Base-by-base conservation (phyloP, 2,797 vertebrate species). In the Lophius americanus region DNA sequence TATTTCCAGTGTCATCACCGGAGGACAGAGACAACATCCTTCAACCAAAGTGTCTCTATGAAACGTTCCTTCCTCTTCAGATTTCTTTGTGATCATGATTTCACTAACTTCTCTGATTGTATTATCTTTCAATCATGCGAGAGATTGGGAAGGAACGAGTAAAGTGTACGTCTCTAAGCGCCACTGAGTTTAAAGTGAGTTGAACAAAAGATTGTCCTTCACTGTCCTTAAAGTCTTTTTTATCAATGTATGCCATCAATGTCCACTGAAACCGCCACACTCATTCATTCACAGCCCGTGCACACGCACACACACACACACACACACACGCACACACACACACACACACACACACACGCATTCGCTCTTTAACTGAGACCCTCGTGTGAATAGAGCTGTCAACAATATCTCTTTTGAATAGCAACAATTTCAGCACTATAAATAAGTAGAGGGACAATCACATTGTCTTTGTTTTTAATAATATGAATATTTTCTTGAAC, bases 261-360 rank as follows among this genome's bases (percentile, higher is more conserved):
- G 23, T 64, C 49, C 36, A 64, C 14, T 2, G 7, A 73, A 67
- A 77, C 64, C 75, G 37, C 58, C 60, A 66, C 85, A 84, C 65
- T 76, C 85, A 78, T 78, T 81, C 70, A 75, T 36, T 60, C 70
- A 59, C 39, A 3, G 9, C 12, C 12, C 39, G 32, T 37, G 48
- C 37, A 13, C 60, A n/a, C n/a, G 10, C 11, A 38, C 39, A 43
- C 49, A 43, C 50, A 43, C 3, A 49, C 36, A 49, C 54, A 41
- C 23, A 69, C 36, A 59, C 66, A 60, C 13, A 68, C 56, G 37
- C 60, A n/a, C n/a, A n/a, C n/a, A n/a, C 37, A 13, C 60, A 23
- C 23, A 23, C 23, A 23, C 23, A 23, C 23, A 23, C 23, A 23
- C 23, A 23, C 23, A 47, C 42, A 58, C 41, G 47, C 60, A 47